Conservation (phyloP, 2,888 invertebrate genomes). For the Plebejus argus region DNA sequence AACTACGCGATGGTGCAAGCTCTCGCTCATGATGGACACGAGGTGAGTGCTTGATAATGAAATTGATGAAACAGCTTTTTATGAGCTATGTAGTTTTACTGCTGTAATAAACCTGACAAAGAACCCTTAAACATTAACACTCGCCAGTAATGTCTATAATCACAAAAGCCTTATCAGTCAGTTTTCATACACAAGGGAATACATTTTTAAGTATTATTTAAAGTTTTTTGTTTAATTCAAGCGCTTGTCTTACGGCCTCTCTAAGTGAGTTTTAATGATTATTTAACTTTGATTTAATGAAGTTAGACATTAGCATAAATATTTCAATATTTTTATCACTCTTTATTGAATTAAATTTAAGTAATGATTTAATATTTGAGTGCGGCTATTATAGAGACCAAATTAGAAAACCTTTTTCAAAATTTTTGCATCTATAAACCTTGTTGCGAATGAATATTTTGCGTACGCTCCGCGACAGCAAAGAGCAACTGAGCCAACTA, state of each 20-base stretch:
- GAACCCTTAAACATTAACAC: background rate
- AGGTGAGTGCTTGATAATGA: slow-evolving; percentile 80
- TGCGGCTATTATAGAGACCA: no score
- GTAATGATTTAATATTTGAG: no score
- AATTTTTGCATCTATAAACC: background rate
- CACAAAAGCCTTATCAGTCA: background rate
- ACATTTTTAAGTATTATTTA: background rate
- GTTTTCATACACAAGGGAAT: background rate
- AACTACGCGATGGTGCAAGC: slow-evolving; percentile 96
- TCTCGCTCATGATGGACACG: slow-evolving; percentile 93
- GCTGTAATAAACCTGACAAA: background rate
- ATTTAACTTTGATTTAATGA: no score
- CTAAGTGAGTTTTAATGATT: no score
- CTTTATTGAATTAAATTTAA: no score
- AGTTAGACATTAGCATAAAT: no score
- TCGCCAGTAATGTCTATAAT: background rate
- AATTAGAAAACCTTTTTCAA: background rate
- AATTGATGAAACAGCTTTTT: slow-evolving; percentile 1
- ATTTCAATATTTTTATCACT: no score
- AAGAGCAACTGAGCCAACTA: background rate
- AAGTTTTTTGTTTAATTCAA: background rate
- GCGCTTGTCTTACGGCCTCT: background rate
- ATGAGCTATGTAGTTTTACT: slow-evolving; percentile 8
- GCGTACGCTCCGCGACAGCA: background rate
- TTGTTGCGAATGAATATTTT: background rate